Base-by-base conservation (phyloP, 1,140 invertebrate genomes). In the Liolophura sinensis region DNA sequence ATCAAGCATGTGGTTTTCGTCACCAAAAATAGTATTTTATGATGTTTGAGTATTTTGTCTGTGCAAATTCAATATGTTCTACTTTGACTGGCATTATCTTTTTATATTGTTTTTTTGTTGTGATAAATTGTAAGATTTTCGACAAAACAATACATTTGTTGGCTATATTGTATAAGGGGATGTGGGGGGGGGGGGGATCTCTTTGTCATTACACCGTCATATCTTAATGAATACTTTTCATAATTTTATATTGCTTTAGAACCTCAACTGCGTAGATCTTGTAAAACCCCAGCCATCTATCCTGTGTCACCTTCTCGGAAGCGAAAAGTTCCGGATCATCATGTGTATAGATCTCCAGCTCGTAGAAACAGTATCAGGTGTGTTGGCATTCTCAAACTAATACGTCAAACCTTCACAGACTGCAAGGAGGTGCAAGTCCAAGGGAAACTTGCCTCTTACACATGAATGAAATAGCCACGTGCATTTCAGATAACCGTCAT, bases 331-430 rank as follows among this genome's bases (percentile, higher is more conserved):
- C 50, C 57, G 22, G 73, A 50, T 52, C 50, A 64, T 46, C 54
- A 64, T 27, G 61, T 68, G 7, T 78, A 79, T 50, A 66, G 73
- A 58, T 78, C 76, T 20, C 76, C 76, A 55, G 76, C 76, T 18
- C 71, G 72, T 22, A 71, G 63, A 48, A 47, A 52, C 9, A 66
- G 62, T 52, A 31, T 68, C n/a, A 70, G 71, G 71, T 73, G 66
- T 24, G 50, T 54, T 40, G 9, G 31, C 9, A 40, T 40, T 9
- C 15, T 59, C 7, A 20, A 55, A 16, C 15, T 24, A 60, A 61
- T 16, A 25, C 14, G 61, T 40, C 31, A 9, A 40, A 9, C 31
- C 9, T 40, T 40, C 3, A 40, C 31, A 40, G 31, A 9, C 9
- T 40, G 9, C 31, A 40, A 40, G 3, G 31, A 40, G 9, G 31